Evolutionary conservation across 2,888 invertebrate genomes (phyloP), one percentile per base, ranked within the genome.

Genomic region (Catonia carolina): DNA sequence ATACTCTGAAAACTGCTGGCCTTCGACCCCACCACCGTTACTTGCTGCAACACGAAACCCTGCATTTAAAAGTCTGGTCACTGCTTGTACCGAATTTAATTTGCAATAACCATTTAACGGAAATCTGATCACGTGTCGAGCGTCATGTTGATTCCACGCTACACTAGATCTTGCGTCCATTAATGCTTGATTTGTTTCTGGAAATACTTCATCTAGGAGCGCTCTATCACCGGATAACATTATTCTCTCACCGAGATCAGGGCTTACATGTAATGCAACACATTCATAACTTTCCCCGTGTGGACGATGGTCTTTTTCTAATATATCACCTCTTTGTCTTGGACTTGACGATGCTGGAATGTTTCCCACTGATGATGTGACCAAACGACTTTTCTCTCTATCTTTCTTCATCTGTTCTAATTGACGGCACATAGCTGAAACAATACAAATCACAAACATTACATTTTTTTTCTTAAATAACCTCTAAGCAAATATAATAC

Each of bases 1-100:
- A 74, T 90, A 91, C 75, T 91, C 91, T 67, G 89, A 89, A 75
- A 90, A 91, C 74, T 90, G 90, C 69, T 90, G 90, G 4, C 89
- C 89, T 69, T 91, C 90, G 35, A 90, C 89, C 2, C 89, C 89
- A 17, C 89, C 89, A 0, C 90, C 90, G 66, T 86, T 89, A 69
- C 89, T 88, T 22, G 90, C 89, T 50, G 84, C 84, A 58, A 91
- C 80, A 63, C 79, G 79, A 72, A 90, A 91, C 52, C 85, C 85
- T 60, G 84, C 80, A 69, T 89, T 88, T 45, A 90, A 74, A 47
- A 90, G 78, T 70, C 89, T 80, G 63, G 88, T 86, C 67, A 91
- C 84, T 60, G 89, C 89, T 74, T 91, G 90, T 61, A 91, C 83
- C n/a, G 89, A 89, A 72, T 89, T 91, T 63, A 91, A 77, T 74